These are phyloP conservation scores for Bombus confusus DNA, from an alignment of 1,140 invertebrate species.

Conservation along the genomic window DNA sequence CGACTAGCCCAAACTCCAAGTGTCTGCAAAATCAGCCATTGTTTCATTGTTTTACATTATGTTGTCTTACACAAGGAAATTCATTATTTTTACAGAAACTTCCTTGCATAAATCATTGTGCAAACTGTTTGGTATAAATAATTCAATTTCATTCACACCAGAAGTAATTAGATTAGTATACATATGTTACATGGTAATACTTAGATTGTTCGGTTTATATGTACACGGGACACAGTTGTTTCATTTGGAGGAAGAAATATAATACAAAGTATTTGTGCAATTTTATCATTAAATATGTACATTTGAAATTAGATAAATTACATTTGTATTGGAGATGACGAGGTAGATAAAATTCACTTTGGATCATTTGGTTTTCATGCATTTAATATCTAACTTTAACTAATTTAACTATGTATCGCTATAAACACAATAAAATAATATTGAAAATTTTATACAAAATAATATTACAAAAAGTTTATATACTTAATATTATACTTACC, in stretches of 20 bases:
- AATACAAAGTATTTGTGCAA: neutral
- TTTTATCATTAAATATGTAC: constrained; percentile 3
- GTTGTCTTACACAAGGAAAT: neutral
- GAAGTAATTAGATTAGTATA: constrained; percentile 4
- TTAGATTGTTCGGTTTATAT: neutral
- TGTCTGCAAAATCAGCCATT: constrained; percentile 82
- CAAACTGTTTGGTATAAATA: neutral
- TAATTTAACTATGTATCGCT: neutral
- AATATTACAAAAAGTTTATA: neutral
- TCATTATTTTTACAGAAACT: neutral
- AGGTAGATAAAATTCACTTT: constrained; percentile 4
- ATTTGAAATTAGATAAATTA: neutral
- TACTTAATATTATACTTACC: constrained; percentile 19
- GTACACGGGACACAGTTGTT: neutral
- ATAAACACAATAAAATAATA: neutral
- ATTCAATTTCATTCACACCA: neutral
- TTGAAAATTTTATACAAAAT: neutral
- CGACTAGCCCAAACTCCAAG: constrained; percentile 94
- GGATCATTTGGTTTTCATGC: neutral
- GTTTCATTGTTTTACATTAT: constrained; percentile 26
- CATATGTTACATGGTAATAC: neutral
- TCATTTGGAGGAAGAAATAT: constrained; percentile 24
- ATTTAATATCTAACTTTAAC: neutral
- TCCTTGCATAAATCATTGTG: neutral
- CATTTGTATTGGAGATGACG: neutral